Conservation (phyloP, 2,797 vertebrate genomes). For the Sternotherus odoratus region DNA sequence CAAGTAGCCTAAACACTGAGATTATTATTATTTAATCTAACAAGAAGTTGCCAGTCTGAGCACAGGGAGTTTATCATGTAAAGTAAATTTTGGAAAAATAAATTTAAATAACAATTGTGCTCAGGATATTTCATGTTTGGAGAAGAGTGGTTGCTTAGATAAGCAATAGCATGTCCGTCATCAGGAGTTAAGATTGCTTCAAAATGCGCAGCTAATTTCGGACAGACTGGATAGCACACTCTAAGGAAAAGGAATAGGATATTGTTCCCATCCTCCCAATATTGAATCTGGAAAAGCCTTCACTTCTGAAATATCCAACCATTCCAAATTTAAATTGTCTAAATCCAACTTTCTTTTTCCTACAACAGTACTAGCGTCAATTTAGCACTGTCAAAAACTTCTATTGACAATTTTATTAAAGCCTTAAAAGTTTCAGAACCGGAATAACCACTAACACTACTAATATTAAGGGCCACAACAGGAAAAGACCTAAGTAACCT, state of each 20-base stretch:
- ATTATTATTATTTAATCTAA: background rate
- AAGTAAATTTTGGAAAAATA: background rate
- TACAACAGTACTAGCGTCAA: background rate
- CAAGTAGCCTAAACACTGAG: background rate
- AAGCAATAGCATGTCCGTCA: background rate
- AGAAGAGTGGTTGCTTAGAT: background rate
- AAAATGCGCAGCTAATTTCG: background rate
- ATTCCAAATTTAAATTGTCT: background rate
- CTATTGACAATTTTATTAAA: background rate
- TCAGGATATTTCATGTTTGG: background rate
- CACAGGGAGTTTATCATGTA: background rate
- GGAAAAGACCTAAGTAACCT: background rate
- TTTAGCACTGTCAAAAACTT: background rate
- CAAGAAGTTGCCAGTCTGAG: background rate
- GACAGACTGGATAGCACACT: background rate
- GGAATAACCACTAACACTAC: background rate
- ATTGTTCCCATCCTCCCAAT: fast-evolving
- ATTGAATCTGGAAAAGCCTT: background rate
- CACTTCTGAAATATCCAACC: background rate
- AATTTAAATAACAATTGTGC: background rate
- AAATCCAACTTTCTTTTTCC: slow-evolving; percentile 2
- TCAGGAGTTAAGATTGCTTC: background rate
- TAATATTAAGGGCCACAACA: background rate
- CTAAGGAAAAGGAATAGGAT: background rate
- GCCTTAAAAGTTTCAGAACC: background rate